phyloP scores from a whole-genome alignment of 2,797 vertebrate species.

The Bufotes viridis region DNA sequence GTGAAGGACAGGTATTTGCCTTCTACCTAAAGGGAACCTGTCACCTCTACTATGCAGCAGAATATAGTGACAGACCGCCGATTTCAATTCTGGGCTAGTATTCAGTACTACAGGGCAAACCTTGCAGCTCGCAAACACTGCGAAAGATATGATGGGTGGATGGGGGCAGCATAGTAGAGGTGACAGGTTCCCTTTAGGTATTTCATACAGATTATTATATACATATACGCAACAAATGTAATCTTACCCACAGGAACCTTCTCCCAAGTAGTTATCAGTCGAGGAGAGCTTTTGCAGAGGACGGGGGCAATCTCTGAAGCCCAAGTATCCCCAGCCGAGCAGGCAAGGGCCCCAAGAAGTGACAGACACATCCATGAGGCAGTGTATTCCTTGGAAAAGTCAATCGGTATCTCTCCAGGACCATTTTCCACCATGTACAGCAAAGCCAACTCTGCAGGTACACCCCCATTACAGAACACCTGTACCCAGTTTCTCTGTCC shows the following conservation, averaged over 20 bases:
- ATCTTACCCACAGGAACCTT: slow-evolving; percentile 89
- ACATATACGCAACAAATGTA: slow-evolving; percentile 21
- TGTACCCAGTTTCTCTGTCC: slow-evolving; percentile 96
- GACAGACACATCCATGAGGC: slow-evolving; percentile 97
- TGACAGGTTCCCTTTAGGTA: neutral
- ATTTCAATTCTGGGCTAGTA: no score
- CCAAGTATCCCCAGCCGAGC: slow-evolving; percentile 93
- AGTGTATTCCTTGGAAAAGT: slow-evolving; percentile 90
- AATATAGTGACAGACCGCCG: no score
- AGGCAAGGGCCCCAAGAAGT: slow-evolving; percentile 88
- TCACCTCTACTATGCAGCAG: no score
- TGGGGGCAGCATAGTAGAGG: no score
- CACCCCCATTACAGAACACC: slow-evolving; percentile 93
- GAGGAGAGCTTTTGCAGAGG: slow-evolving; percentile 83
- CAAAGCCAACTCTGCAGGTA: slow-evolving; percentile 90
- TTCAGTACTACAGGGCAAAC: no score
- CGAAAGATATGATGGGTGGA: no score
- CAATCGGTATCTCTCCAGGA: slow-evolving; percentile 90
- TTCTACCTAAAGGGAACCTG: no score
- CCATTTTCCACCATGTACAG: slow-evolving; percentile 97
- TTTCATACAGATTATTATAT: neutral
- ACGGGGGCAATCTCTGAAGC: slow-evolving; percentile 91
- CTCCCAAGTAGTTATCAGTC: slow-evolving; percentile 92
- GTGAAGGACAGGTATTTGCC: no score
- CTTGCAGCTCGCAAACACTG: no score